phyloP scores from a whole-genome alignment of 2,888 invertebrate species.

The Lacanobia oleracea region DNA sequence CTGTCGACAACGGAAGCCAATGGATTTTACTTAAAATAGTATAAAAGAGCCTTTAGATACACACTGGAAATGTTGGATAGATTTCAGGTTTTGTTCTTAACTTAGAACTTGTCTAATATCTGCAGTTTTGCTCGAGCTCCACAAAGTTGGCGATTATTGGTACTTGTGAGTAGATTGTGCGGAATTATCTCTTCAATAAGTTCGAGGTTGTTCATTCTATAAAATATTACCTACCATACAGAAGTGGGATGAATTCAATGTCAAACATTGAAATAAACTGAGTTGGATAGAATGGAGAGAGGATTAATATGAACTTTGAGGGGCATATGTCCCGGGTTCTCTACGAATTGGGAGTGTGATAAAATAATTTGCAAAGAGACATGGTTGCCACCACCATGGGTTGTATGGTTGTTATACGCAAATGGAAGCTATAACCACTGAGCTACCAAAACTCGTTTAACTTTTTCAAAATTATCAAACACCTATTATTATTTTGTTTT shows the following conservation, averaged over 20 bases:
- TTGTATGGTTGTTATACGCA: neutral
- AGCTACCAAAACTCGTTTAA: too few relatives aligned
- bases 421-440: neutral
- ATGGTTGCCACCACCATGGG: too few relatives aligned
- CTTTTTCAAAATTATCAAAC: constrained; percentile 3
- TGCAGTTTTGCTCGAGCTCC: neutral
- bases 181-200: neutral
- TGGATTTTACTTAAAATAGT: neutral
- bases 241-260: neutral
- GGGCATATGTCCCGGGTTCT: neutral
- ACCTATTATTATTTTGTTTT: neutral
- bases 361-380: neutral
- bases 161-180: neutral
- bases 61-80: neutral
- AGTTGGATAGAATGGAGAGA: neutral
- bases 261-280: neutral
- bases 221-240: neutral
- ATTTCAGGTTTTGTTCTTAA: neutral
- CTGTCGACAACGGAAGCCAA: neutral
- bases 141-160: neutral
- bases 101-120: constrained; percentile 7
- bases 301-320: neutral
- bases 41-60: constrained; percentile 4
- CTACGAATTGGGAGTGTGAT: neutral
- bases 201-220: neutral